Evolutionary conservation across 1,140 invertebrate species (phyloP).

Genomic region (Ceratina calcarata): DNA sequence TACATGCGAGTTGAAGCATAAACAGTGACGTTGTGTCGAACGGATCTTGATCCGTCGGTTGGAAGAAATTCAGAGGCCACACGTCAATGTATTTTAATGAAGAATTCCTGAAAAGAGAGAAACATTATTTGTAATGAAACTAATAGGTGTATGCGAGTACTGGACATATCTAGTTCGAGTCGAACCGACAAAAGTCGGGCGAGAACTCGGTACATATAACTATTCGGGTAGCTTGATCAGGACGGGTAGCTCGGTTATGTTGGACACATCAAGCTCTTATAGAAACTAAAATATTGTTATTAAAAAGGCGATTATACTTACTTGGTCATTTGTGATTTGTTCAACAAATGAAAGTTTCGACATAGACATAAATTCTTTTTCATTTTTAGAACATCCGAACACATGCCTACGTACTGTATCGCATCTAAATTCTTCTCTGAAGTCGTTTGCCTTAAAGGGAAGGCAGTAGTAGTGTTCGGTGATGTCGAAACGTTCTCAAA

Average conservation of each 20-base stretch:
- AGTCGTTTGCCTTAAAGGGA: conserved; percentile 75
- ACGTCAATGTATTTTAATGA: conserved; percentile 94
- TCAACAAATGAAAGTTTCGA: conserved; percentile 92
- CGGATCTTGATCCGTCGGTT: conserved; percentile 87
- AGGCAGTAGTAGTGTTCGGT: conserved; percentile 68
- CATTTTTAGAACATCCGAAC: conserved; percentile 92
- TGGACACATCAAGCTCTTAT: too few species aligned
- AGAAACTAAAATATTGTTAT: too few species aligned
- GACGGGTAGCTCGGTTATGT: too few species aligned
- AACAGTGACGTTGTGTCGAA: conserved; percentile 95
- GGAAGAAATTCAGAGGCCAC: conserved; percentile 96
- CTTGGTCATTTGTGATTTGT: conserved; percentile 87
- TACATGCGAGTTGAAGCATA: conserved; percentile 97
- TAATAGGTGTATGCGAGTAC: neutral
- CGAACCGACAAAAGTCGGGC: too few species aligned
- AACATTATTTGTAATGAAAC: neutral
- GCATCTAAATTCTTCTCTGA: conserved; percentile 73
- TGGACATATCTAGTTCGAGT: too few species aligned
- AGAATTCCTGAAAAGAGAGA: conserved; percentile 78
- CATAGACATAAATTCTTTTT: conserved; percentile 97
- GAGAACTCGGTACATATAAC: too few species aligned
- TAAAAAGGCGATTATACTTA: conserved; percentile 71
- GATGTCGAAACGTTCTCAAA: conserved; percentile 73
- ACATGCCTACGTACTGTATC: conserved; percentile 92
- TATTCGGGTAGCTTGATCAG: too few species aligned